Conservation (phyloP, 1,140 invertebrate genomes). For the Drosophila ficusphila region DNA sequence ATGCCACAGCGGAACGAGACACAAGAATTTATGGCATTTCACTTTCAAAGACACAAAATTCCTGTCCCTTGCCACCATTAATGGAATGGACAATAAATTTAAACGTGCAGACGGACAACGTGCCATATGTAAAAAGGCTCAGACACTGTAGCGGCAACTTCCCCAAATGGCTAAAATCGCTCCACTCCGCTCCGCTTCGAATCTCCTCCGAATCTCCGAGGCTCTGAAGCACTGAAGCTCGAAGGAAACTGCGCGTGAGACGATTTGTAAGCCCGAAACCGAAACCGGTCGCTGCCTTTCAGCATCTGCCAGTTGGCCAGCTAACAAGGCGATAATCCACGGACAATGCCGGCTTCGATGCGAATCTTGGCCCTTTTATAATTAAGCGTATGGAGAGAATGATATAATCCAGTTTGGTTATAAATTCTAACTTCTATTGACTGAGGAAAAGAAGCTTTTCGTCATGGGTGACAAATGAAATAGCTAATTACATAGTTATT, state of each 20-base stretch:
- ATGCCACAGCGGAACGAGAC: constrained; percentile 73
- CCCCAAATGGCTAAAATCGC: constrained; percentile 70
- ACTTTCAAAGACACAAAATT: constrained; percentile 81
- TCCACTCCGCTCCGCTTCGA: constrained; percentile 14
- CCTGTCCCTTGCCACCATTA: constrained; percentile 80
- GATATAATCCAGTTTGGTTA: not conserved
- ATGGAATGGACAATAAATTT: constrained; percentile 82
- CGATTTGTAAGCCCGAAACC: constrained; percentile 66
- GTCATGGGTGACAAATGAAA: too few relatives aligned
- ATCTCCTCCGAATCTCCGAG: too few relatives aligned
- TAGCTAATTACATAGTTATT: too few relatives aligned
- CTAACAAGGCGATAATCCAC: constrained; percentile 69
- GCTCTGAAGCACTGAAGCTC: too few relatives aligned
- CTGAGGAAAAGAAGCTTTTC: not conserved
- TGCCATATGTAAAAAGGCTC: constrained; percentile 74
- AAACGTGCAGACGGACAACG: constrained; percentile 79
- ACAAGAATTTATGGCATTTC: constrained; percentile 82
- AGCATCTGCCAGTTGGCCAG: constrained; percentile 31
- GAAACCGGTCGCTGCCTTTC: constrained; percentile 33
- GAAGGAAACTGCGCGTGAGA: constrained; percentile 68
- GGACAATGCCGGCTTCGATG: constrained; percentile 39
- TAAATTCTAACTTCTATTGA: not conserved
- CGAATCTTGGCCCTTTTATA: constrained; percentile 31
- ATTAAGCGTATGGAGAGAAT: constrained; percentile 15
- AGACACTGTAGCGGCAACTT: constrained; percentile 56